Percentiles rank a stretch among this genome's conserved stretches.
phyloP scores from a whole-genome alignment of 2,797 vertebrate genomes.

The Cirrhinus molitorella region DNA sequence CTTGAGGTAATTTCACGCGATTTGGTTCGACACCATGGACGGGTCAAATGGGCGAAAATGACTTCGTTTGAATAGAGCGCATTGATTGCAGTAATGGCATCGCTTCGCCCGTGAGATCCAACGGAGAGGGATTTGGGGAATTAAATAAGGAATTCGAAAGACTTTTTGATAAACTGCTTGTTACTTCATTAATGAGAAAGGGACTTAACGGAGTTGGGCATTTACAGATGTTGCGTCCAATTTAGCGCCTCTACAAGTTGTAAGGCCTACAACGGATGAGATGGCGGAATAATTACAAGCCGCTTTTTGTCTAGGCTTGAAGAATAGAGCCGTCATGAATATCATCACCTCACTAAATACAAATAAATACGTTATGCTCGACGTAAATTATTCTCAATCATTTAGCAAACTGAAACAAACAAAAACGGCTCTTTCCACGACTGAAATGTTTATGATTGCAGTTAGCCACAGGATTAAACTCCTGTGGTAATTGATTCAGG shows the following conservation, averaged over 20 bases:
- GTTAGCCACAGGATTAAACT: not conserved
- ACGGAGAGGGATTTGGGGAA: constrained; percentile 67
- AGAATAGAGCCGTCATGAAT: constrained; percentile 39
- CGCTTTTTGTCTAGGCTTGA: constrained; percentile 69
- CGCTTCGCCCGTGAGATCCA: constrained; percentile 77
- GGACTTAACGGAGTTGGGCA: constrained; percentile 72
- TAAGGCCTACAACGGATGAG: constrained; percentile 73
- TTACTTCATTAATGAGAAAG: constrained; percentile 88
- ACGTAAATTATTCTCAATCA: not conserved
- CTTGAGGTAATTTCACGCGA: constrained; percentile 89
- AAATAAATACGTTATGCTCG: not conserved
- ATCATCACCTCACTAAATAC: constrained; percentile 11
- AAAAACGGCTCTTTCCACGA: not conserved
- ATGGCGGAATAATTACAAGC: constrained; percentile 79
- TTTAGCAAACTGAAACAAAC: not conserved
- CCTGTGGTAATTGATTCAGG: not conserved
- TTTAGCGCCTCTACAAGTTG: constrained; percentile 77
- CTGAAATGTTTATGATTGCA: constrained; percentile 9
- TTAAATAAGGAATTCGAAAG: constrained; percentile 66
- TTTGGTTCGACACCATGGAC: constrained; percentile 85
- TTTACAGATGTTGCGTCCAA: constrained; percentile 84
- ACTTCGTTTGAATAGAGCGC: constrained; percentile 77
- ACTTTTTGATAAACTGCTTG: constrained; percentile 85
- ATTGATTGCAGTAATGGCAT: constrained; percentile 88
- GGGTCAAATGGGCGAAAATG: constrained; percentile 84